Base-by-base conservation (phyloP, 2,113 vertebrate genomes). In the Oncorhynchus keta region DNA sequence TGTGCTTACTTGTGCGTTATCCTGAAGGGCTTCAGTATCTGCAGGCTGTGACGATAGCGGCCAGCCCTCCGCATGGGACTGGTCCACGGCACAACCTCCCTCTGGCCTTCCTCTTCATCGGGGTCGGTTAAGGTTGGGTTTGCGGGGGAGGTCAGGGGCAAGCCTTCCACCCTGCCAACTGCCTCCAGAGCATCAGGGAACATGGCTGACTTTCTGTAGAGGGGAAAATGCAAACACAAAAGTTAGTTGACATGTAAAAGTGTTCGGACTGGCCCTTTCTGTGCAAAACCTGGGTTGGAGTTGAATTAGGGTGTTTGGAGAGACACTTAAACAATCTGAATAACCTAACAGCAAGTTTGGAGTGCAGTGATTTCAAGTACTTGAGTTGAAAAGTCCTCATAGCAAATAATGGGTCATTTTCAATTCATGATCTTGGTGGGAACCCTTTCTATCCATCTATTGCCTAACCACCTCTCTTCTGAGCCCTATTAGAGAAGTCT, bases 21-120 rank as follows among this genome's bases (percentile, higher is more conserved):
- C 83, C 94, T 92, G 80, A 95, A 94, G 68, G 94, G 94, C 84
- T 95, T 95, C 35, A 95, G 80, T 74, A 95, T 85, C 69, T 94
- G 93, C 75, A 95, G 88, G 81, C 94, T 95, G 3, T 92, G 84
- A 5, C 87, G 89, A 79, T 95, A 95, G 80, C 92, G 91, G 28
- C 90, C 51, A 55, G 51, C 89, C 71, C 70, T 85, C 82, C 85
- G 88, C 83, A 90, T 93, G 0, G 80, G 4, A 55, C 51, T 55
- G 12, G 51, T 55, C 51, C 51, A 55, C 5, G 77, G 7, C 74
- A 83, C 83, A 49, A 49, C 28, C 0, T 84, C 87, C 1, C 70
- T 62, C 3, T 86, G 85, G 2, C 79, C 75, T 59, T 91, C 89
- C 35, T 91, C 91, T 24, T 93, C 92, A 28, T 91, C 91, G 0